Evolutionary conservation across 2,888 invertebrate genomes (phyloP), one percentile per base, ranked within the genome.

Genomic region (Tyria jacobaeae): DNA sequence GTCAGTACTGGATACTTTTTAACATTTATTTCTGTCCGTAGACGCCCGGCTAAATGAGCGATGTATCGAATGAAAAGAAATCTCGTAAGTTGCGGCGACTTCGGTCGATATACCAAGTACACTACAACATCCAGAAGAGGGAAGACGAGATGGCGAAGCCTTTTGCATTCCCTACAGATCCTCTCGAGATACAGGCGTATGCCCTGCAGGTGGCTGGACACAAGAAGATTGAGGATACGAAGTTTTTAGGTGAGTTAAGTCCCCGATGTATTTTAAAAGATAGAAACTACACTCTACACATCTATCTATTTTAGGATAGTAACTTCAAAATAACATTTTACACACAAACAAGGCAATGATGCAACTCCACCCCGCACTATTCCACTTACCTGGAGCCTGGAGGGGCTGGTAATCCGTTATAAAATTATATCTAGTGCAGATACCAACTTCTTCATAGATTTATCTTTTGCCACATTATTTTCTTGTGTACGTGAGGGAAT

Each of bases 131-230:
- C 63, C 80, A 77, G 68, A 76, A 80, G 25, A 73, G 75, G 1
- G 77, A 81, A 44, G 77, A 71, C 66, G 85, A 86, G 73, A 81
- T 84, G 80, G 86, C 92, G 27, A 81, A 73, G 65, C 92, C 92
- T 1, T 64, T 89, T 7, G 68, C 71, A 31, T 49, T 71, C 76
- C 85, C 88, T 52, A 68, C 78, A 34, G 75, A 72, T 59, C 67
- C 83, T 3, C 70, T 83, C 2, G 82, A 86, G 66, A 71, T 92
- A 5, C 85, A 86, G 63, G 88, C 86, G 5, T 92, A 89, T 72
- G 81, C 77, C 9, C 72, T 78, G 64, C 93, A 93, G 75, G 93
- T 93, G 10, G 93, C 92, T 0, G 93, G 93, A 0, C 93, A 93
- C 44, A 80, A 63, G 67, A 79, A 74, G 47, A 76, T 71, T 0